Evolutionary conservation across 2,888 invertebrate genomes (phyloP).

Genomic region (Epinotia demarniana): DNA sequence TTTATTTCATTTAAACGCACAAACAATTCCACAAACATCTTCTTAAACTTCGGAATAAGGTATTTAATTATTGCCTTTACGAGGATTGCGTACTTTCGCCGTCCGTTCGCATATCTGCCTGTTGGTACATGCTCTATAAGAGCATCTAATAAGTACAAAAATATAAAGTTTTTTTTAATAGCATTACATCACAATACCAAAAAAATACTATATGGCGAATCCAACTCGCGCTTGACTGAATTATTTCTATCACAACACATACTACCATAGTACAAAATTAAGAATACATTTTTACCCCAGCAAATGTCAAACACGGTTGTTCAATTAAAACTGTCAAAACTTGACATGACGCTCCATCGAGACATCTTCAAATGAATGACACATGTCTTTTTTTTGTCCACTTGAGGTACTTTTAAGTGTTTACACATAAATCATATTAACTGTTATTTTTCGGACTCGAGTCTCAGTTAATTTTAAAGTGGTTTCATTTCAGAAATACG

Average conservation of each 20-base stretch:
- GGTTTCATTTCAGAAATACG: constrained; percentile 2
- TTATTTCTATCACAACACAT: not conserved
- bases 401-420: constrained; percentile 46
- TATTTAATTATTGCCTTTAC: too few species aligned
- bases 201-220: not conserved
- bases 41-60: too few species aligned
- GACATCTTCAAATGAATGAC: constrained; percentile 46
- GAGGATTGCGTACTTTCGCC: not conserved
- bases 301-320: constrained; percentile 58
- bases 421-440: constrained; percentile 34
- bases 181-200: not conserved
- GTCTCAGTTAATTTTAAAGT: constrained; percentile 9
- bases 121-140: too few species aligned
- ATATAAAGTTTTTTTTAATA: not conserved
- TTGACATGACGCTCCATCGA: constrained; percentile 46
- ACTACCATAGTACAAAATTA: not conserved
- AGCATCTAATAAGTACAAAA: too few species aligned
- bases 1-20: not conserved
- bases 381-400: constrained; percentile 59
- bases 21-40: not conserved
- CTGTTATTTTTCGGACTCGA: constrained; percentile 13
- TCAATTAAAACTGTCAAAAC: constrained; percentile 62
- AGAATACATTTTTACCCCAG: constrained; percentile 18
- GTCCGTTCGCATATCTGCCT: too few species aligned
- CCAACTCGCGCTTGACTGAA: not conserved